These are phyloP conservation scores for Dendrolimus houi DNA, from an alignment of 2,888 invertebrate species.

Conservation along the genomic window DNA sequence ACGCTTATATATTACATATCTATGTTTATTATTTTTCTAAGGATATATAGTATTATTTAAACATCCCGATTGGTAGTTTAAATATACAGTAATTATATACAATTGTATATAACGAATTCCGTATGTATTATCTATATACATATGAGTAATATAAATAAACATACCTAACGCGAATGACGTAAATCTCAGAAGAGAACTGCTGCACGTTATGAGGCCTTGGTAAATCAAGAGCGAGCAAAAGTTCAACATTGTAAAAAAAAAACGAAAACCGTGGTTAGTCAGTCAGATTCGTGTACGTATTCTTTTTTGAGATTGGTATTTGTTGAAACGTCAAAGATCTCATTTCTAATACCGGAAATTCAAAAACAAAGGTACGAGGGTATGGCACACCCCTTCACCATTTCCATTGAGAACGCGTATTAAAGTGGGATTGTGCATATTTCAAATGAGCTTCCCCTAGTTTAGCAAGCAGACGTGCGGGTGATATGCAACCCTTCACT, in stretches of 20 bases:
- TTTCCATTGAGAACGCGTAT: slow-evolving; percentile 51
- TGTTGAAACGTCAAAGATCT: slow-evolving; percentile 47
- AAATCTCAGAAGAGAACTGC: slow-evolving; percentile 27
- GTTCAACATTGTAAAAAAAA: slow-evolving; percentile 25
- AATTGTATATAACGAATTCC: slow-evolving; percentile 8
- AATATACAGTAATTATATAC: slow-evolving; percentile 19
- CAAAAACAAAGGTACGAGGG: slow-evolving; percentile 54
- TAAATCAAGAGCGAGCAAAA: slow-evolving; percentile 40
- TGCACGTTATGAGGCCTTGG: slow-evolving; percentile 53
- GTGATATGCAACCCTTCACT: slow-evolving; percentile 58
- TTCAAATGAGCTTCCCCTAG: slow-evolving; percentile 47
- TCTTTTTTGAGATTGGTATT: slow-evolving; percentile 28
- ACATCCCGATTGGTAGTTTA: slow-evolving; percentile 21
- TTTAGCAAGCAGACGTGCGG: slow-evolving; percentile 56
- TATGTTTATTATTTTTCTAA: slow-evolving; percentile 4
- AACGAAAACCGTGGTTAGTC: background rate
- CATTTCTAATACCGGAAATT: slow-evolving; percentile 45
- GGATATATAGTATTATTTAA: slow-evolving; percentile 10
- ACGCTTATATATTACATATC: slow-evolving; percentile 4
- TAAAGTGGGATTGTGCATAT: slow-evolving; percentile 41
- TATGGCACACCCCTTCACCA: slow-evolving; percentile 19
- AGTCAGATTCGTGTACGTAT: background rate
- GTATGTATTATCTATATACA: slow-evolving; percentile 2
- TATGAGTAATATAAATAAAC: slow-evolving; percentile 11
- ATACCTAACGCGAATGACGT: slow-evolving; percentile 21